Evolutionary conservation across 2,888 invertebrate species (phyloP), one percentile per base, ranked within the genome.

Genomic region (Drosophila mercatorum): DNA sequence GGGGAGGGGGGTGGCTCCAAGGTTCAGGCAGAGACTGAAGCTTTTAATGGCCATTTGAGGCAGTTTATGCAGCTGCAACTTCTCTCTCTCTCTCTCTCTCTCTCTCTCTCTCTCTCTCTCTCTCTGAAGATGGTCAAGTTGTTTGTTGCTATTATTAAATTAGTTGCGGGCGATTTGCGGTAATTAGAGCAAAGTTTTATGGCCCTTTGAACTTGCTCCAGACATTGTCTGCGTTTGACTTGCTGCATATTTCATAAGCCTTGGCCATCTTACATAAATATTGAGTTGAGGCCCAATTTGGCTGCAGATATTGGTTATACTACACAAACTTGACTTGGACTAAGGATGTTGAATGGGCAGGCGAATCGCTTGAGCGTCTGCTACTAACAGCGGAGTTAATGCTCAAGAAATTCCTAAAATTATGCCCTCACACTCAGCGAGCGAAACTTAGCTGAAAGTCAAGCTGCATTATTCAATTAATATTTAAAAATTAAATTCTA

Each of bases 151-250:
- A 74, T 87, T 85, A 85, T 89, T 86, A 84, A 86, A 86, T 86
- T 89, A 86, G 89, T 86, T 86, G 82, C 88, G 85, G 88, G 67
- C 88, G 88, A 86, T 89, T 86, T 87, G 85, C 58, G 88, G 80
- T 89, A 86, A 86, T 86, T 89, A 84, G 78, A 71, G 64, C 70
- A 41, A 69, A 89, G 75, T 88, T 86, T 88, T 74, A 87, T 80
- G 76, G 82, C 31, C 49, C 58, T 76, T 80, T 78, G 78, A 72
- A 72, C 74, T 74, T 76, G 43, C 34, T 0, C 10, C 34, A 52
- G 58, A 58, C 38, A 53, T 38, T 40, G 56, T 57, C 57, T 41
- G 57, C 63, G 34, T 6, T 28, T 56, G 61, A 68, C 74, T 65
- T 61, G 26, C 34, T 56, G 51, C 53, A 73, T 73, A 72, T 64